Evolutionary conservation across 2,797 vertebrate genomes (phyloP), one percentile per base, ranked within the genome.

Genomic region (Phalloptychus januarius): DNA sequence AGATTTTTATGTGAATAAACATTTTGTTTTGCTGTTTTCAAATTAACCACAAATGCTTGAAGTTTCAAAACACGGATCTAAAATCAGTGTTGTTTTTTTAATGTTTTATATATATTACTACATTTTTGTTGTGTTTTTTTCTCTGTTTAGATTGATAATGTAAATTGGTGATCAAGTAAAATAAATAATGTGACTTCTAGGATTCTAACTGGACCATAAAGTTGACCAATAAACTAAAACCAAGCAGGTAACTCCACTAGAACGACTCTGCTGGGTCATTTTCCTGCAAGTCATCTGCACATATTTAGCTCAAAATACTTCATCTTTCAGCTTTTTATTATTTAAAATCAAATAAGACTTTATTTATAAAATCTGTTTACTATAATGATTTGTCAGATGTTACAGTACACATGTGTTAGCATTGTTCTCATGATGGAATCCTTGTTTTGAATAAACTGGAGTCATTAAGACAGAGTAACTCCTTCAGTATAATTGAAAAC

Each of bases 401-500:
- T 13, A n/a, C 56, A 31, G 3, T 31, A 31, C 54, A 33, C 33
- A 33, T 2, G 13, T 61, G 58, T 33, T 16, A 16, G 36, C 83
- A 61, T 54, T 76, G 75, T 76, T 82, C 80, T 79, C 79, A 54
- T 67, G 78, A 74, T 50, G 54, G 33, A 12, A 28, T 84, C n/a
- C 67, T 76, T 72, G 79, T 74, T 78, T 46, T 87, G 58, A 58
- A 84, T 83, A 71, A 84, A 79, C 73, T 50, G 28, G 78, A 84
- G 79, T 89, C 83, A 87, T 87, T 83, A 85, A 86, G 77, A 86
- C 81, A 52, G 48, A 91, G 83, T 56, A 80, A 71, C 72, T 83
- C 71, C 52, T 52, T 79, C 71, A 70, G 36, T 65, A 50, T 85
- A 92, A 92, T 88, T 78, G 77, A 79, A 91, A 89, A 76, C 89